These are phyloP conservation scores for Polydrusus tereticollis DNA, from an alignment of 2,888 invertebrate genomes.

Conservation along the genomic window DNA sequence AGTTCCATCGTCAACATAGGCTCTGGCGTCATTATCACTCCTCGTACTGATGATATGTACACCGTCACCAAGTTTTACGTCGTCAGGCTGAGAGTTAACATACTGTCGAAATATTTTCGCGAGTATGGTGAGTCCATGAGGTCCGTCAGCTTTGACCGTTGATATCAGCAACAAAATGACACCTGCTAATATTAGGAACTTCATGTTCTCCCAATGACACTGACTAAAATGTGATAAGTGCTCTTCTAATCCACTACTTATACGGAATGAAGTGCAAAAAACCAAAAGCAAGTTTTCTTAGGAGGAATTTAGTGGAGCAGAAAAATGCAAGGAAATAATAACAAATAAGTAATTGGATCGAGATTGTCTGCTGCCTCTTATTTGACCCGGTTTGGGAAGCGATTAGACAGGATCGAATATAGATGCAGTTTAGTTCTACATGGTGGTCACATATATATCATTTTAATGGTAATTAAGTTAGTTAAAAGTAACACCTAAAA, in stretches of 20 bases:
- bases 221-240: conserved; percentile 54
- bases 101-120: conserved; percentile 69
- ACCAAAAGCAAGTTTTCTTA: conserved; percentile 55
- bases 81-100: conserved; percentile 69
- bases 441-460: conserved; percentile 33
- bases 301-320: conserved; percentile 67
- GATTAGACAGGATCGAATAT: conserved; percentile 39
- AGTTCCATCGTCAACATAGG: conserved; percentile 69
- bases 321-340: conserved; percentile 61
- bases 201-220: conserved; percentile 57
- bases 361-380: conserved; percentile 54
- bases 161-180: conserved; percentile 51
- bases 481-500: too few species aligned
- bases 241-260: conserved; percentile 51
- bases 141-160: conserved; percentile 52
- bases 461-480: too few species aligned
- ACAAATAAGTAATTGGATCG: conserved; percentile 60
- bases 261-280: conserved; percentile 54
- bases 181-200: conserved; percentile 59
- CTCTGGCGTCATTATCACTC: conserved; percentile 69
- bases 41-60: conserved; percentile 74
- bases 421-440: conserved; percentile 36
- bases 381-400: conserved; percentile 58
- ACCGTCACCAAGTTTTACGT: conserved; percentile 74
- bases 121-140: conserved; percentile 61